Evolutionary conservation across 2,113 vertebrate genomes (phyloP).

Genomic region (Uria lomvia): DNA sequence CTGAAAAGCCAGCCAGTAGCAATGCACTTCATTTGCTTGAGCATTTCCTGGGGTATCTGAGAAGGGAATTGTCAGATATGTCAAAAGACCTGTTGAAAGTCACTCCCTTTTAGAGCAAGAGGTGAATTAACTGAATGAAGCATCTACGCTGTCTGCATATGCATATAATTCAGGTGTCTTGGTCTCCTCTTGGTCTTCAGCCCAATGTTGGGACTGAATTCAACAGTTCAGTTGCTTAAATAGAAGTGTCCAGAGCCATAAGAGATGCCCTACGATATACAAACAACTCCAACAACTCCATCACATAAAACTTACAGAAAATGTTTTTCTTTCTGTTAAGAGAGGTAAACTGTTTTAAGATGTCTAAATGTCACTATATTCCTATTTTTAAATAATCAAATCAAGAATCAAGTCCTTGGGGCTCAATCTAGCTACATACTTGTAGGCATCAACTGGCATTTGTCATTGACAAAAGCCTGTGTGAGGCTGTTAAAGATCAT

Average conservation of each 20-base stretch:
- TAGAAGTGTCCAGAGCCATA: not conserved
- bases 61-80: not conserved
- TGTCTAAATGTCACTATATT: not conserved
- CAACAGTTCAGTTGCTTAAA: not conserved
- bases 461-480: not conserved
- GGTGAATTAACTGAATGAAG: not conserved
- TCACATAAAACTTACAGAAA: not conserved
- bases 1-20: not conserved
- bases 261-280: not conserved
- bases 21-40: not conserved
- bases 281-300: not conserved
- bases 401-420: accelerated
- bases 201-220: not conserved
- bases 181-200: not conserved
- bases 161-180: not conserved
- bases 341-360: not conserved
- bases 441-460: not conserved
- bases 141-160: not conserved
- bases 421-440: not conserved
- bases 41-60: not conserved
- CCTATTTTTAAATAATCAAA: not conserved
- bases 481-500: not conserved
- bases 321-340: not conserved
- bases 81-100: not conserved
- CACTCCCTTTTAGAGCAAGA: not conserved